Evolutionary conservation across 1,140 invertebrate species (phyloP).

Genomic region (Pseudomyrmex pallidus): DNA sequence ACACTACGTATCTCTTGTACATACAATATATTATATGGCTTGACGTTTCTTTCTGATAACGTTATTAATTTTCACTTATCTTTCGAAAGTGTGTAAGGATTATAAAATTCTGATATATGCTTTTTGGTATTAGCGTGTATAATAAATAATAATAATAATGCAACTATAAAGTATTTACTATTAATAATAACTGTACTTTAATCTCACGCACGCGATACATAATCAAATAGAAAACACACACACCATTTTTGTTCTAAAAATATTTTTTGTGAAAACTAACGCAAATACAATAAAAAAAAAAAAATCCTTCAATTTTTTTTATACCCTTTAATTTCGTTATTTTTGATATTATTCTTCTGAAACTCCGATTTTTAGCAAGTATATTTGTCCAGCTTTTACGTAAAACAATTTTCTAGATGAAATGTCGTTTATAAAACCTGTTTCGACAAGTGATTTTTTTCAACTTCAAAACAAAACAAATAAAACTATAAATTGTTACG

Average conservation of each 20-base stretch:
- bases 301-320: too few relatives aligned
- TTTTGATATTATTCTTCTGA: too few relatives aligned
- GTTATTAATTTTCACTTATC: conserved; percentile 20
- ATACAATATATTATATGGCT: neutral
- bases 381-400: too few relatives aligned
- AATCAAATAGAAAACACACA: neutral
- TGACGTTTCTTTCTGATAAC: neutral
- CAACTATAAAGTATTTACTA: neutral
- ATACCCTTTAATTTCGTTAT: too few relatives aligned
- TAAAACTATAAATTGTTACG: too few relatives aligned
- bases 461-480: too few relatives aligned
- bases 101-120: neutral
- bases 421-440: too few relatives aligned
- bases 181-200: neutral
- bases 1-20: neutral
- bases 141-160: neutral
- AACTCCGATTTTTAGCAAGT: too few relatives aligned
- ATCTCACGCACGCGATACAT: neutral
- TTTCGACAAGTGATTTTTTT: too few relatives aligned
- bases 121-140: neutral
- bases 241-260: neutral
- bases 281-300: too few relatives aligned
- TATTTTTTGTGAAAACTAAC: conserved; percentile 6
- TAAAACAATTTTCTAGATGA: too few relatives aligned
- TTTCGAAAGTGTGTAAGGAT: neutral